Base-by-base conservation (phyloP, 2,888 invertebrate species). In the Miltochrista miniata region DNA sequence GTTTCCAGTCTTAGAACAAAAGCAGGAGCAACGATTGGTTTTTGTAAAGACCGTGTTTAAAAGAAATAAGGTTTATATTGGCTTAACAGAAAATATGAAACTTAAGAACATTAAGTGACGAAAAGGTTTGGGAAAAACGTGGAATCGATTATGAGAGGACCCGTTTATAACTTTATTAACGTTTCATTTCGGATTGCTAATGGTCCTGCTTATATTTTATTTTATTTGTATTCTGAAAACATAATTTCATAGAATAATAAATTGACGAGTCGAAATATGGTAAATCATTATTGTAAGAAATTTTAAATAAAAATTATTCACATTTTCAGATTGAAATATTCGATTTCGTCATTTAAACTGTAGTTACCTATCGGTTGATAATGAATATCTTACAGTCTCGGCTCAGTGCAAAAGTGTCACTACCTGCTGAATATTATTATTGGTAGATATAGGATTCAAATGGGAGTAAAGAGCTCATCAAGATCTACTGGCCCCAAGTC, bases 1-100 rank as follows among this genome's bases (percentile, higher is more conserved):
- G 68, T 79, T 83, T 78, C 69, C 74, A 69, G 73, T 76, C 73
- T 79, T 73, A 79, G 82, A 85, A 88, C 86, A 86, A 87, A 85
- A 83, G 78, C 73, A 61, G 50, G 45, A 56, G 59, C 61, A 44
- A 57, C 48, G 50, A 58, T 57, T 61, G 43, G 51, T 59, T 62
- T 45, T 52, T 49, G 54, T 68, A 70, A 65, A 56, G 54, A 75
- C 81, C 73, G 58, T 81, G 69, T 51, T 4, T 37, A 44, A 45
- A 51, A 43, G 51, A 35, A 59, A 74, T 76, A 85, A 67, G 68
- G 82, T 70, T 53, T 34, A 61, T 59, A 74, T 72, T 84, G 46
- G 72, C 47, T 38, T 61, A 58, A 51, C 59, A 63, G 51, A 57
- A 54, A 59, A 56, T 69, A 66, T 70, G 70, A 78, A 74, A 24